Evolutionary conservation across 2,797 vertebrate genomes (phyloP).

Genomic region (Crax fasciolata): DNA sequence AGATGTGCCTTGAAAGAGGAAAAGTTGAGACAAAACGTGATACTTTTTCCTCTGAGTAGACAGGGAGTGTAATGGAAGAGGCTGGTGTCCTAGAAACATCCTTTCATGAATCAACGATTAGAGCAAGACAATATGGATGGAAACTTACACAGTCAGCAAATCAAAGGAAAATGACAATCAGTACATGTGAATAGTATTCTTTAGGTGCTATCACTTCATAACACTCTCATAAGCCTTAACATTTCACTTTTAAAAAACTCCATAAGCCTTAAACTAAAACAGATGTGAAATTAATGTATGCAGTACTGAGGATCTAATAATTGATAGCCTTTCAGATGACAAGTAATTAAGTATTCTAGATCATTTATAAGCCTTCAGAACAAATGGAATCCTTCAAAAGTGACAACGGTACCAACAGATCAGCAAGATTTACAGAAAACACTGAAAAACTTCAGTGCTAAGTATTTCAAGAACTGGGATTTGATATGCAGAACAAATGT

Average conservation of each 20-base stretch:
- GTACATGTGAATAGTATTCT: not conserved
- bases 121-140: not conserved
- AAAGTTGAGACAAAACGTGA: not conserved
- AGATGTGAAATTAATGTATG: not conserved
- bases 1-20: not conserved
- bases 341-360: constrained; percentile 8
- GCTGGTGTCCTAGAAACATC: not conserved
- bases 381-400: constrained; percentile 21
- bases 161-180: not conserved
- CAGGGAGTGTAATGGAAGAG: not conserved
- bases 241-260: not conserved
- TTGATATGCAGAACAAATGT: not conserved
- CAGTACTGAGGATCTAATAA: not conserved
- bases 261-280: not conserved
- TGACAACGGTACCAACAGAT: not conserved
- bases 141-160: not conserved
- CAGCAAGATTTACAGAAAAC: not conserved
- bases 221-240: not conserved
- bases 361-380: not conserved
- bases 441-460: not conserved
- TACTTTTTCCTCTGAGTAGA: not conserved
- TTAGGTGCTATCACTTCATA: not conserved
- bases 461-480: not conserved
- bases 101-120: not conserved
- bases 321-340: not conserved